Conservation (phyloP, 30 jellyfish, hydroid and myxozoan species). For the Catostylus mosaicus region DNA sequence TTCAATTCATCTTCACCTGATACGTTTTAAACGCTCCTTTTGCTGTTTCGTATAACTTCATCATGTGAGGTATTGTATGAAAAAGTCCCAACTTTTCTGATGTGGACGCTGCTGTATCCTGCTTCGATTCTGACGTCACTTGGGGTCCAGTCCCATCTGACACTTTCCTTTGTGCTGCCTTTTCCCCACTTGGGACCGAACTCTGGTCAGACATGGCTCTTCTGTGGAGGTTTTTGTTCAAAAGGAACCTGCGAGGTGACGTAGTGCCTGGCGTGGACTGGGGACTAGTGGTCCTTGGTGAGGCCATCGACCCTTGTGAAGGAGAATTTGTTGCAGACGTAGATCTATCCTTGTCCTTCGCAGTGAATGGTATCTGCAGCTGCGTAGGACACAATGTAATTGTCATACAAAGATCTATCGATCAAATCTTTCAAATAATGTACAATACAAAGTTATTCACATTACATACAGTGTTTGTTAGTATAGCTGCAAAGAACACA, state of each 20-base stretch:
- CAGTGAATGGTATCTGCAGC: constrained; percentile 79
- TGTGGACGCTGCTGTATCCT: constrained; percentile 38
- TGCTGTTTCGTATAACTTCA: constrained; percentile 73
- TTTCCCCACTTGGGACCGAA: constrained; percentile 41
- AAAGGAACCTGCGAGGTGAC: constrained; percentile 87
- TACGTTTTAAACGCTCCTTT: constrained; percentile 92
- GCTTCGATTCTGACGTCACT: constrained; percentile 48
- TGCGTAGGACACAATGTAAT: neutral
- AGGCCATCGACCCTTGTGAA: constrained; percentile 39
- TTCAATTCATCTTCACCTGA: constrained; percentile 54
- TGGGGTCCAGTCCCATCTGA: constrained; percentile 63
- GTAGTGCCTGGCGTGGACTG: constrained; percentile 57
- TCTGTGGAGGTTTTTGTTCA: constrained; percentile 68
- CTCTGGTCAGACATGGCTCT: constrained; percentile 64
- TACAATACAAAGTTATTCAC: too few relatives aligned
- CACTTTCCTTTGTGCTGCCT: constrained; percentile 58
- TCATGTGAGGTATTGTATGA: constrained; percentile 78
- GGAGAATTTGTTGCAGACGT: constrained; percentile 52
- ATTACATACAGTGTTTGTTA: too few relatives aligned
- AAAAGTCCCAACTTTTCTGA: constrained; percentile 84
- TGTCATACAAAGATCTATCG: too few relatives aligned
- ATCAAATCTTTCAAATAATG: too few relatives aligned
- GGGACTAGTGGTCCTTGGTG: constrained; percentile 55
- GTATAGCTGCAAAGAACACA: too few relatives aligned
- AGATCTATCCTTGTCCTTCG: constrained; percentile 78